Percentiles rank a stretch among this genome's conserved stretches.
These are phyloP conservation scores for Cephus sareptanus DNA, from an alignment of 2,888 invertebrate species.

Conservation along the genomic window DNA sequence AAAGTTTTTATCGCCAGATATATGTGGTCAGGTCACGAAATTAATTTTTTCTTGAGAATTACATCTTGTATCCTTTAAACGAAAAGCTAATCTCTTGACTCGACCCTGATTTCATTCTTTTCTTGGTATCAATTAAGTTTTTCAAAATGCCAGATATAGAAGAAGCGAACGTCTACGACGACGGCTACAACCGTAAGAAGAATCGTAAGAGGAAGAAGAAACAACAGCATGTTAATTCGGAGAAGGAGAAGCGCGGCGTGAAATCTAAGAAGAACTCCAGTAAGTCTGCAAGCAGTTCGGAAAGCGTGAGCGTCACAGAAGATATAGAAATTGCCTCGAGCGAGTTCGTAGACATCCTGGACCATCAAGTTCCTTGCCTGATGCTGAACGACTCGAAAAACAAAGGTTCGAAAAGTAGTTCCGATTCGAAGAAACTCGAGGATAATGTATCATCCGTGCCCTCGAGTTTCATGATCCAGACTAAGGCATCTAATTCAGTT, in stretches of 20 bases:
- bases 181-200: conserved; percentile 68
- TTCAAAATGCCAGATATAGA: conserved; percentile 62
- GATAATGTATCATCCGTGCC: conserved; percentile 4
- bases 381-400: conserved; percentile 34
- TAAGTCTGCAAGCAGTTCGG: conserved; percentile 9
- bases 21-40: neutral
- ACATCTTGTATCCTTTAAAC: neutral
- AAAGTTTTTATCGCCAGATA: neutral
- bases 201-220: conserved; percentile 64
- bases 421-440: neutral
- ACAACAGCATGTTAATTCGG: conserved; percentile 18
- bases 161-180: conserved; percentile 69
- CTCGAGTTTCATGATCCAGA: conserved; percentile 12
- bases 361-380: conserved; percentile 35
- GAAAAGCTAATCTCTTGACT: neutral
- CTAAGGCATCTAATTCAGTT: conserved; percentile 16
- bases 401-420: neutral
- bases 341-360: conserved; percentile 34
- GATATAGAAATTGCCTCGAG: conserved; percentile 16
- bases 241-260: conserved; percentile 40
- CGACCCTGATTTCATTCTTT: neutral
- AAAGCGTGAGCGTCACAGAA: conserved; percentile 13
- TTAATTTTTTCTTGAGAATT: neutral
- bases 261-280: conserved; percentile 44
- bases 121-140: neutral